Base-by-base conservation (phyloP, 2,113 vertebrate genomes). In the Thamnaconus septentrionalis region DNA sequence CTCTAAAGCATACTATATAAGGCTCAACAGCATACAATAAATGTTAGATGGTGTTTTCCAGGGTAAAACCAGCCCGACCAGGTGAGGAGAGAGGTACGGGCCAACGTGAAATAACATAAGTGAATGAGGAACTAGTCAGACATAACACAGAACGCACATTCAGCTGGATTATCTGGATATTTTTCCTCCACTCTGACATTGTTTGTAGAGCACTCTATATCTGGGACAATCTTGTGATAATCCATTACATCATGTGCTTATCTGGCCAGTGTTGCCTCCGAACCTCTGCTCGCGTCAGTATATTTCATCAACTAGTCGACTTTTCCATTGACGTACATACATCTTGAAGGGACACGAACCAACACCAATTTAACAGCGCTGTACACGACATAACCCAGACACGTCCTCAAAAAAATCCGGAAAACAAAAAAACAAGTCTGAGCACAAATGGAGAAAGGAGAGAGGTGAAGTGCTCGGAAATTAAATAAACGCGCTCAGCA, bases 161-260 rank as follows among this genome's bases (percentile, higher is more conserved):
- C 44, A 5, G 44, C 44, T 45, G 44, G 10, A 73, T 71, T 45
- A 64, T 39, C 42, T 46, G 56, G 66, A 64, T 53, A 70, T 59
- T 71, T 52, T 78, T 66, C 61, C 69, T 56, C 49, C 68, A 59
- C 58, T 73, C 62, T 67, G 78, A 83, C 74, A 82, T 80, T 78
- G 73, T 82, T 85, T 71, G 67, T 69, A 53, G 69, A 85, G 75
- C 78, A 61, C 72, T 85, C 71, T 54, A 72, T 79, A 91, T 87
- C 84, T 88, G 89, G 86, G 85, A 86, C 87, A 86, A 81, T 85
- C 86, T 87, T 88, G 80, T 85, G 83, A 84, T 87, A 88, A 87
- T 88, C 85, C 80, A 88, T 88, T 82, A 86, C 89, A 87, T 86
- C 85, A 88, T 84, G 84, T 83, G 87, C 79, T 82, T 70, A 77